Percentiles rank a stretch among this genome's conserved stretches.
phyloP scores from a whole-genome alignment of 2,113 vertebrate genomes.

The Strix aluco region DNA sequence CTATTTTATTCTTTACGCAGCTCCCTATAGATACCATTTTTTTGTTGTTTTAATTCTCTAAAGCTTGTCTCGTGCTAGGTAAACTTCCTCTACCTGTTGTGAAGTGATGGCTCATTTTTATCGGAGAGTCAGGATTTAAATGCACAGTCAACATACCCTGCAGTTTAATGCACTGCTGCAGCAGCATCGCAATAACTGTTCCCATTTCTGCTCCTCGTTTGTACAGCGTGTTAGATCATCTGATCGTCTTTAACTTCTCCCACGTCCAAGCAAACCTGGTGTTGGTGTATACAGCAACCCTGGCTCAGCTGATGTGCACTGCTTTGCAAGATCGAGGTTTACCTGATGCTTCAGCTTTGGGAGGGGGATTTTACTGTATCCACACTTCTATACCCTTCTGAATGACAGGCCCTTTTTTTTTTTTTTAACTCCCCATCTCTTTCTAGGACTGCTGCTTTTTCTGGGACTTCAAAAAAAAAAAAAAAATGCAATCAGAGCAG shows the following conservation, averaged over 20 bases:
- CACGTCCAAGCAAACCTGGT: not conserved
- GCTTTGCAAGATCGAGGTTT: not conserved
- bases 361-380: not conserved
- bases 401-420: not conserved
- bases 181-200: not conserved
- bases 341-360: not conserved
- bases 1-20: not conserved
- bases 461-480: not conserved
- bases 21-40: not conserved
- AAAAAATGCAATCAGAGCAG: not conserved
- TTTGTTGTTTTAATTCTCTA: not conserved
- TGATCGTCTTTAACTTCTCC: not conserved
- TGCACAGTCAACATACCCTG: not conserved
- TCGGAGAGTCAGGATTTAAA: not conserved
- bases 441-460: not conserved
- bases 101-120: not conserved
- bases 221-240: rapidly evolving
- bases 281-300: not conserved
- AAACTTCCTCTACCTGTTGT: not conserved
- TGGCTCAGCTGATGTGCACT: not conserved
- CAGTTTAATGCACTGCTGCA: not conserved
- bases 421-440: not conserved
- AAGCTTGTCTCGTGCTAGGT: not conserved
- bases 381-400: not conserved
- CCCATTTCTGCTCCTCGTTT: not conserved